These are phyloP conservation scores for Percina caprodes DNA, from an alignment of 2,113 vertebrate species.

Conservation along the genomic window DNA sequence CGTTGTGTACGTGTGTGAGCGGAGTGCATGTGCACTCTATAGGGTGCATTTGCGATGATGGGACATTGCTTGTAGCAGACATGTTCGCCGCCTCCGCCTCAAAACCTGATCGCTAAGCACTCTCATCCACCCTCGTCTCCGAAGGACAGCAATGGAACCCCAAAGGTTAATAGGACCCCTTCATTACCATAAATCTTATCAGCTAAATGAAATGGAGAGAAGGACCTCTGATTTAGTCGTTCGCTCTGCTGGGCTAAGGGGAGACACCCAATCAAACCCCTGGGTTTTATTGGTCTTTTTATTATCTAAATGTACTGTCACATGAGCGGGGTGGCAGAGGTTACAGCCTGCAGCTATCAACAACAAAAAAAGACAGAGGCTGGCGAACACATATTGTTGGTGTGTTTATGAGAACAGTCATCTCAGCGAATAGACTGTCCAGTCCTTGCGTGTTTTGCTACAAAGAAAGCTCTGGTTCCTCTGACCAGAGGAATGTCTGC, in stretches of 20 bases:
- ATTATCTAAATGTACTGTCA: conserved; percentile 84
- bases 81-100: conserved; percentile 43
- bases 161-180: conserved; percentile 82
- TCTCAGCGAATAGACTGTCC: conserved; percentile 42
- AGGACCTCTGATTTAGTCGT: conserved; percentile 78
- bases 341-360: conserved; percentile 76
- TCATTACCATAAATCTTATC: conserved; percentile 86
- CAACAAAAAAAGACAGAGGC: conserved; percentile 67
- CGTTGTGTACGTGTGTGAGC: conserved; percentile 14
- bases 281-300: conserved; percentile 83
- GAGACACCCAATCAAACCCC: conserved; percentile 82
- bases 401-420: conserved; percentile 61
- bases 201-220: conserved; percentile 85
- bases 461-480: conserved; percentile 12
- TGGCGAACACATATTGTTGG: conserved; percentile 53
- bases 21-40: conserved; percentile 18
- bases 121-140: conserved; percentile 58
- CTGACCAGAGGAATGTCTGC: conserved; percentile 36
- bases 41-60: conserved; percentile 51
- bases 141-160: conserved; percentile 79
- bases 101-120: conserved; percentile 49
- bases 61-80: conserved; percentile 58
- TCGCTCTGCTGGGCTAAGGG: conserved; percentile 68
- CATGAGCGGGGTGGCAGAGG: conserved; percentile 74
- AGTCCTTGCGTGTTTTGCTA: conserved; percentile 11